Base-by-base conservation (phyloP, 2,797 vertebrate genomes). In the Natrix natrix region DNA sequence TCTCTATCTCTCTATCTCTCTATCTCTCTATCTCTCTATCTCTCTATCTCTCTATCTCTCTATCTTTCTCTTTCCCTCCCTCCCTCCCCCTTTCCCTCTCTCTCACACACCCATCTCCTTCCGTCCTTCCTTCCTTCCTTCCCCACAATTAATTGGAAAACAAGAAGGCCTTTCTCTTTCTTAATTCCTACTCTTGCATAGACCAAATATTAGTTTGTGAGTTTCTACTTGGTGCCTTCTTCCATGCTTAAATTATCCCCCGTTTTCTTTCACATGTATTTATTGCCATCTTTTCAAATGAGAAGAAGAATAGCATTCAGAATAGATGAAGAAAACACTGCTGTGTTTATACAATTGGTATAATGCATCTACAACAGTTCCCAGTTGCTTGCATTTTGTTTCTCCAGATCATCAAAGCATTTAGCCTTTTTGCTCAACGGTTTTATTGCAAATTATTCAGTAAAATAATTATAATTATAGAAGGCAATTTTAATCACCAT, bases 401-500 rank as follows among this genome's bases (percentile, higher is more conserved):
- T 83, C 1, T 83, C 13, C 48, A 37, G 26, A 48, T 37, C 17
- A 69, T 57, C n/a, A 13, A 26, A 83, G 6, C n/a, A 37, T 52
- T 26, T 24, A 59, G 13, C 43, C 26, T 5, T 16, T 87, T 87
- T 90, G 37, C 61, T 26, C n/a, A 43, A 59, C 12, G 11, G 22
- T 22, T 60, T 57, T 55, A 12, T 78, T 26, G 6, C 43, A 43
- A 6, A 28, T 66, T 78, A 69, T 54, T 37, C 78, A 87, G 55
- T 56, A 87, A 59, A n/a, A 48, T 1, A 43, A n/a, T 28, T 55
- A 11, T 91, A 87, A 48, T 66, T 66, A 74, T 57, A 28, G 8
- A 8, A 60, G 89, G 24, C 24, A 54, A 88, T 91, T 88, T 63
- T 91, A 87, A 59, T 86, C 89, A n/a, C 17, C 91, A 90, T 59